Percentiles rank a stretch among this genome's conserved stretches.
Conservation (phyloP, 2,113 vertebrate genomes). For the Mobula hypostoma region DNA sequence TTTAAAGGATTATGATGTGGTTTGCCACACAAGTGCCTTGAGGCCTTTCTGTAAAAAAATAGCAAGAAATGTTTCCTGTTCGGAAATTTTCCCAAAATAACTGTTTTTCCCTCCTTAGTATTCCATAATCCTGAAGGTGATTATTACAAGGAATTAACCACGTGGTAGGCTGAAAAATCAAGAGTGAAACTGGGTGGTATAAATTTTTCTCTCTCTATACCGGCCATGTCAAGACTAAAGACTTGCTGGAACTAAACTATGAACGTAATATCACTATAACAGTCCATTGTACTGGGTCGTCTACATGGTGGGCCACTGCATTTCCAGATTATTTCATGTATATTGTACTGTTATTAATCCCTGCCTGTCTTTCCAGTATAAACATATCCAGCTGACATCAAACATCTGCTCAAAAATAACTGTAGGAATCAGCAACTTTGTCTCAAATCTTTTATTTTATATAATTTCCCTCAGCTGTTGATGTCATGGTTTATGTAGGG, state of each 20-base stretch:
- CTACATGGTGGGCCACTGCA: slow-evolving; percentile 4
- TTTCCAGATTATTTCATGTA: background rate
- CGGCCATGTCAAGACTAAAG: background rate
- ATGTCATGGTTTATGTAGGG: background rate
- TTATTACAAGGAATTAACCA: background rate
- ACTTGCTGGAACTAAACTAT: background rate
- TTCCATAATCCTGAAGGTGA: background rate
- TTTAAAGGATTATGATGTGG: background rate
- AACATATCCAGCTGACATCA: background rate
- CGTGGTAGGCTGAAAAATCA: background rate
- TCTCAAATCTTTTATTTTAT: background rate
- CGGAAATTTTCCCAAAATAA: background rate
- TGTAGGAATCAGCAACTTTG: background rate
- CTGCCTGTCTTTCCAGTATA: background rate
- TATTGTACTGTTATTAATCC: background rate
- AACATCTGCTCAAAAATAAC: background rate
- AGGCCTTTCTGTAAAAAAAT: too few species aligned
- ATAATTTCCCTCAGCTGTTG: background rate
- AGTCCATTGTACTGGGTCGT: background rate
- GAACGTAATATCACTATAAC: background rate
- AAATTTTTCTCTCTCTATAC: background rate
- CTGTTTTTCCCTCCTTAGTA: background rate
- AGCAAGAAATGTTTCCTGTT: background rate
- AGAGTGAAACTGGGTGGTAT: background rate
- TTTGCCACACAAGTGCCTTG: slow-evolving; percentile 10